Base-by-base conservation (phyloP, 2,113 vertebrate genomes). In the Semicossyphus pulcher region DNA sequence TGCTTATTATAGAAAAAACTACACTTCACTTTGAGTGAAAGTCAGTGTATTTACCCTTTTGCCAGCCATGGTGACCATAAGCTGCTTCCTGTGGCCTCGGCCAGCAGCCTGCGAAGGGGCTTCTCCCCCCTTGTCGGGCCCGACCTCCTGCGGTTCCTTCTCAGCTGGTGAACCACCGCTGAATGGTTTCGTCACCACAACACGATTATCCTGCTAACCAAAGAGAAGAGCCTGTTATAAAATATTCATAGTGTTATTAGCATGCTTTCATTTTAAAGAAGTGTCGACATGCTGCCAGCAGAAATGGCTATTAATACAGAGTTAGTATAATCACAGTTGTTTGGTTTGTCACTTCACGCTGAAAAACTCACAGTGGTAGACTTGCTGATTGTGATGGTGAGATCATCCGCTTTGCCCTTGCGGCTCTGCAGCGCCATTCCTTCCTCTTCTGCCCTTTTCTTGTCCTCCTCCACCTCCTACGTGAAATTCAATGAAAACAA, bases 381-480 rank as follows among this genome's bases (percentile, higher is more conserved):
- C 80, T 97, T 98, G 89, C 94, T 98, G 90, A 99, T 96, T n/a
- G 97, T 99, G 87, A 99, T 95, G 2, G 94, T 97, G 34, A 99
- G 95, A 73, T 96, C 94, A 4, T 98, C 96, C 2, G 95, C 91
- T 86, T 89, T 96, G 60, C 92, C 94, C 74, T 90, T 94, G 44
- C 91, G 93, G 12, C 92, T 89, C 64, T 94, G 95, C 76, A 95
- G 91, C 8, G 95, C 93, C 95, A 96, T 96, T 69, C 95, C 95
- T 71, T 95, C 96, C 80, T 95, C 94, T 84, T 98, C 97, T 0
- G 98, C 97, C 84, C 91, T 94, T 88, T 96, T 94, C 42, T 93
- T 96, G 89, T 99, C 98, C 85, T 98, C 98, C 88, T 99, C 96
- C 63, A 99, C 97, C 92, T 99, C 98, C 98, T 99, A 86, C 44